Conservation (phyloP, 2,113 vertebrate species). For the Stomatorhinus ivindoensis region DNA sequence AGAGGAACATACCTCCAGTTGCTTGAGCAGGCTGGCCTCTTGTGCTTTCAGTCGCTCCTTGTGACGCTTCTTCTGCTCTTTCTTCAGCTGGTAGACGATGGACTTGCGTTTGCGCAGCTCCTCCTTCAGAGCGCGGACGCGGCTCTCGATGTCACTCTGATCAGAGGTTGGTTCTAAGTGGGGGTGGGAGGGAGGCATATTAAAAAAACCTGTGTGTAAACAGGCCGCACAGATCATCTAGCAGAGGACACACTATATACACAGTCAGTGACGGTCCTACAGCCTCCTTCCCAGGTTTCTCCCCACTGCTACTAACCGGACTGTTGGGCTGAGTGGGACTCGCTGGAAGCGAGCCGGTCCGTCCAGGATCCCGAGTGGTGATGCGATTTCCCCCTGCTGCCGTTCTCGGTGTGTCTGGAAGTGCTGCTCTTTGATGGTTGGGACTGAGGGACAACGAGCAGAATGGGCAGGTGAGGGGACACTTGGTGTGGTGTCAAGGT, state of each 20-base stretch:
- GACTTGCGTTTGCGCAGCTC: conserved; percentile 82
- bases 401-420: conserved; percentile 61
- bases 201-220: neutral
- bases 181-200: neutral
- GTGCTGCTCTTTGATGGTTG: conserved; percentile 62
- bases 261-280: neutral
- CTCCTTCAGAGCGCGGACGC: conserved; percentile 84
- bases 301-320: conserved; percentile 65
- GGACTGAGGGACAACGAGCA: conserved; percentile 40
- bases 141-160: conserved; percentile 88
- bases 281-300: neutral
- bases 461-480: conserved; percentile 25
- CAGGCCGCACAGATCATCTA: neutral
- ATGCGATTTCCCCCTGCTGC: conserved; percentile 31
- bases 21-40: conserved; percentile 86
- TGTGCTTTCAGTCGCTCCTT: conserved; percentile 89
- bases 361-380: conserved; percentile 16
- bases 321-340: conserved; percentile 65
- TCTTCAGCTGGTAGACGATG: conserved; percentile 84
- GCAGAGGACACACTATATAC: neutral
- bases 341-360: conserved; percentile 54
- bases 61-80: conserved; percentile 85
- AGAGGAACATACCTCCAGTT: conserved; percentile 75
- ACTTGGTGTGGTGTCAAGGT: neutral
- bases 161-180: conserved; percentile 80